A percentile compares a stretch with the other conserved stretches of the same genome.
Evolutionary conservation across 2,113 vertebrate species (phyloP).

Genomic region (Oostethus manadensis): DNA sequence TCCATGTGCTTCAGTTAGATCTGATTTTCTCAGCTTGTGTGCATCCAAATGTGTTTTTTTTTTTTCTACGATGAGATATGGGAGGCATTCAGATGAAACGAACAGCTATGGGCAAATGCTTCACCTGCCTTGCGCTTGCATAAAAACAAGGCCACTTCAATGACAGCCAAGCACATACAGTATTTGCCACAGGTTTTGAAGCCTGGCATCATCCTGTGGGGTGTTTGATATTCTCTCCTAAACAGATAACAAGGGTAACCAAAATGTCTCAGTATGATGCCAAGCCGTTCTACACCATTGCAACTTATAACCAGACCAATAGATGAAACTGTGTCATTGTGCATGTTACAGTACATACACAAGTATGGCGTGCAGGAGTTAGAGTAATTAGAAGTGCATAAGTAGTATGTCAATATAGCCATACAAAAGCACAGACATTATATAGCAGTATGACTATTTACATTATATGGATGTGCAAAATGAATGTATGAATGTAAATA

Average conservation of each 20-base stretch:
- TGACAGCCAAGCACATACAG: slow-evolving; percentile 17
- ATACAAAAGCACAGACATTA: no score
- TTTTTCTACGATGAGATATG: slow-evolving; percentile 7
- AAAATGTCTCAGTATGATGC: no score
- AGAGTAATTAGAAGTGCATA: no score
- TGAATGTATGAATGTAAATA: no score
- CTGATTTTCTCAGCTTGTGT: slow-evolving; percentile 17
- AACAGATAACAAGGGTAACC: not conserved
- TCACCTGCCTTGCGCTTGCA: slow-evolving; percentile 20
- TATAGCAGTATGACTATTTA: no score
- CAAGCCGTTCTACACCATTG: no score
- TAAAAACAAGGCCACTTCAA: slow-evolving; percentile 9
- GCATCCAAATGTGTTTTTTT: slow-evolving; percentile 15
- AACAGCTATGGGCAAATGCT: slow-evolving; percentile 1
- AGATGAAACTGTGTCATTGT: no score
- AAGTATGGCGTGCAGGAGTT: no score
- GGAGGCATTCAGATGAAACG: slow-evolving; percentile 13
- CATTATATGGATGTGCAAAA: no score
- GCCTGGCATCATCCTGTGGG: not conserved
- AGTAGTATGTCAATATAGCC: no score
- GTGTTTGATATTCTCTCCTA: not conserved
- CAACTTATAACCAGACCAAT: no score
- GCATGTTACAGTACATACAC: no score
- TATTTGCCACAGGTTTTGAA: not conserved
- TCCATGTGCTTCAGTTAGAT: slow-evolving; percentile 14